These are phyloP conservation scores for Dichetophora obliterata DNA, from an alignment of 2,888 invertebrate species.

Conservation along the genomic window DNA sequence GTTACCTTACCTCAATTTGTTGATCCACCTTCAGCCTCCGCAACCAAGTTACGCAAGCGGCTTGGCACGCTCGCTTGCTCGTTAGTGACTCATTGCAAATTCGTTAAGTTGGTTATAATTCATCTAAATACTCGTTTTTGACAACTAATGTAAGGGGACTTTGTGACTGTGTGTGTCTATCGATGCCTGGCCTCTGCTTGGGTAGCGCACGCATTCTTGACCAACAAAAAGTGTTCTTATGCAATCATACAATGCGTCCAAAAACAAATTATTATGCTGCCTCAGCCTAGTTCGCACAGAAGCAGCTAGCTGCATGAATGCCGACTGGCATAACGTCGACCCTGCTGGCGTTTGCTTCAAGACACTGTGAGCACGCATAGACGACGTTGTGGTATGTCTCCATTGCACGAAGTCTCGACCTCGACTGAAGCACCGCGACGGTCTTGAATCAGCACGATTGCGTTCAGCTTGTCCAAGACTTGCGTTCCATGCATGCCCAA, in stretches of 20 bases:
- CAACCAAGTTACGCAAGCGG: conserved; percentile 32
- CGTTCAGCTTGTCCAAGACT: neutral
- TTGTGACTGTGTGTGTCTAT: neutral
- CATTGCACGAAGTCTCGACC: neutral
- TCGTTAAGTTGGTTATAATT: conserved; percentile 23
- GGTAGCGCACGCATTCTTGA: neutral
- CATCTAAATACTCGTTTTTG: conserved; percentile 2
- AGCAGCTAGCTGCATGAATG: no score
- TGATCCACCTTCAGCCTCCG: neutral
- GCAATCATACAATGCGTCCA: conserved; percentile 8
- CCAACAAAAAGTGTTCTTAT: conserved; percentile 9
- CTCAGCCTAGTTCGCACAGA: neutral
- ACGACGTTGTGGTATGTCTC: neutral
- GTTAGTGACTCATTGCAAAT: conserved; percentile 35
- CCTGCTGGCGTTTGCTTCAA: neutral
- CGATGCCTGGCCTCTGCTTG: neutral
- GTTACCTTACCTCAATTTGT: neutral
- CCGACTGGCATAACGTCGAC: no score
- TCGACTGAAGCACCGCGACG: neutral
- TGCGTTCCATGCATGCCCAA: neutral
- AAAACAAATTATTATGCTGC: neutral
- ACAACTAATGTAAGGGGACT: conserved; percentile 13
- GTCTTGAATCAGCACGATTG: neutral
- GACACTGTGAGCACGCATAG: neutral
- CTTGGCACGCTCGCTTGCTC: conserved; percentile 22